Base-by-base conservation (phyloP, 1,140 invertebrate species). In the Argopecten irradians region DNA sequence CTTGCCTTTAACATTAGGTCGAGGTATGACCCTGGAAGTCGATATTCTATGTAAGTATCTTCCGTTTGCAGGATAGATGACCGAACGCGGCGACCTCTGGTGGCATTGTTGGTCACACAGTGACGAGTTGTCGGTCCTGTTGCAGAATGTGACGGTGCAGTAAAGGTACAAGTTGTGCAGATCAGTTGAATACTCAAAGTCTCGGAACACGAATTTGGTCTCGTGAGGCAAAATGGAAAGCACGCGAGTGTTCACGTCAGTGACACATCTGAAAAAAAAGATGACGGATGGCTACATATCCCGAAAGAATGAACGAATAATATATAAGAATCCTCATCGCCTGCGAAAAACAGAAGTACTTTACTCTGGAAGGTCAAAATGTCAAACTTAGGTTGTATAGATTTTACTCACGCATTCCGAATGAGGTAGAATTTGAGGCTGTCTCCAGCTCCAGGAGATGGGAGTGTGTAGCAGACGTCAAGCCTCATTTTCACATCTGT, bases 71-170 rank as follows among this genome's bases (percentile, higher is more conserved):
- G 55, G 7, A 28, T n/a, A n/a, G n/a, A 71, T 0, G 55, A 71
- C n/a, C n/a, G 55, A 71, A n/a, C 55, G 55, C n/a, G 5, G 22
- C n/a, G n/a, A 0, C 16, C 55, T 71, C 0, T 43, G 19, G 19
- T n/a, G 55, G 34, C 89, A 92, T n/a, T 83, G 82, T 36, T 88
- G 88, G 22, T 46, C 33, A 88, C 91, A 91, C 9, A 82, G 19
- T 13, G 34, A 19, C 14, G 88, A 90, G 19, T 85, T 88, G 39
- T 91, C 89, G 33, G 46, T 36, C 0, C 34, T 34, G 11, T 46
- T 35, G 83, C 91, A 91, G 85, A 91, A 90, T 0, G 84, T 90
- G 85, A 84, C 88, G 36, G 90, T 88, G 55, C 91, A 91, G 41
- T 82, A 87, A 1, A 91, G 34, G 34, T 90, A 84, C 16, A 91